These are phyloP conservation scores for Lerema accius DNA, from an alignment of 1,140 invertebrate species.

Conservation along the genomic window DNA sequence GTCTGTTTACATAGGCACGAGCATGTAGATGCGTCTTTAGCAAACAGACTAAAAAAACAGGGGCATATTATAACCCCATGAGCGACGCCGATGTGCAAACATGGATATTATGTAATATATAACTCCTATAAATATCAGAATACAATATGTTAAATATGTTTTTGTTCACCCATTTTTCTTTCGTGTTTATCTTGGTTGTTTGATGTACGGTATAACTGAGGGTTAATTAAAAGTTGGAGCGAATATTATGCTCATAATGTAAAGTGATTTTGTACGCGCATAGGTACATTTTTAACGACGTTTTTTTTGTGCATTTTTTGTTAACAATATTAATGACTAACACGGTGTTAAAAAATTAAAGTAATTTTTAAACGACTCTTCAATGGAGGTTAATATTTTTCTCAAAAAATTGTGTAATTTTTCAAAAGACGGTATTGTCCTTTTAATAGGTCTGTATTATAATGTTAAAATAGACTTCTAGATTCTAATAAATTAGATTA, in stretches of 20 bases:
- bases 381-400: no score
- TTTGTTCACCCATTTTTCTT: conserved; percentile 63
- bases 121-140: conserved; percentile 55
- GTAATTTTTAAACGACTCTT: no score
- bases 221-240: conserved; percentile 30
- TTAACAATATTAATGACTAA: no score
- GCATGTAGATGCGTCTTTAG: conserved; percentile 78
- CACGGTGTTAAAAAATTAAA: no score
- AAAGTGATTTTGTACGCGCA: conserved; percentile 8
- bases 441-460: no score
- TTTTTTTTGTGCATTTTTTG: neutral
- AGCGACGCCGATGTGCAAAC: conserved; percentile 48
- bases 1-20: conserved; percentile 71
- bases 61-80: conserved; percentile 59
- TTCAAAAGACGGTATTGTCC: no score
- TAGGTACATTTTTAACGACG: neutral
- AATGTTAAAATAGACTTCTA: no score
- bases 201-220: conserved; percentile 16
- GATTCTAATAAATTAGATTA: no score
- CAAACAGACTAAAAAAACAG: conserved; percentile 81
- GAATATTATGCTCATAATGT: conserved; percentile 28
- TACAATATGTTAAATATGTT: conserved; percentile 64
- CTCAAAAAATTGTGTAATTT: no score
- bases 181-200: conserved; percentile 44
- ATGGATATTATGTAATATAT: conserved; percentile 50